These are phyloP conservation scores for Astropecten irregularis DNA, from an alignment of 53 echinoderm and acorn worm genomes.

Conservation along the genomic window DNA sequence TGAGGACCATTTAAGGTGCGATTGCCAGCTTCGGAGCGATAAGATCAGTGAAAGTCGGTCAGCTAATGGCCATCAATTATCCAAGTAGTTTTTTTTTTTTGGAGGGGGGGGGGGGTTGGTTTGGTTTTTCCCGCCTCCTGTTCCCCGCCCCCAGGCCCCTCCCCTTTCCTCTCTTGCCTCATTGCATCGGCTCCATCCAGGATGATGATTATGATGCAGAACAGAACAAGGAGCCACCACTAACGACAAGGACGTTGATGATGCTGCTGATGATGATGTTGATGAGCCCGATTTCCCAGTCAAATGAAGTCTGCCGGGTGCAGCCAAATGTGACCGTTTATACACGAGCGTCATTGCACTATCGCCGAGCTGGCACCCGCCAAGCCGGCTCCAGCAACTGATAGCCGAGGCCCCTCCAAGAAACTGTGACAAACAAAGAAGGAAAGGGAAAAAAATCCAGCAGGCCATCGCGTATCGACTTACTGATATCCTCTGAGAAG, in stretches of 20 bases:
- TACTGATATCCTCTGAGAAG: background rate
- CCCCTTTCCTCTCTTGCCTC: background rate
- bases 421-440: constrained; percentile 29
- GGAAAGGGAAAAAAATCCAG: background rate
- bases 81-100: background rate
- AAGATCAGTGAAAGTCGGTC: background rate
- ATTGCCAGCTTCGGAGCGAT: background rate
- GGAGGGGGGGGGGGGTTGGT: too few relatives aligned
- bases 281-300: constrained; percentile 7
- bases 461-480: constrained; percentile 40
- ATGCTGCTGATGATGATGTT: background rate
- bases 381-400: constrained; percentile 27
- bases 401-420: constrained; percentile 45
- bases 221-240: background rate
- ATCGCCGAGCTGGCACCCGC: background rate
- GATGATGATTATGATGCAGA: background rate
- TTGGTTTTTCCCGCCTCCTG: background rate
- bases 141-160: background rate
- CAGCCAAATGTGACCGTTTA: constrained; percentile 30
- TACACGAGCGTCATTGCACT: constrained; percentile 39
- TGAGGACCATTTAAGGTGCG: constrained; percentile 2
- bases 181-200: background rate
- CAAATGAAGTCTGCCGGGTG: background rate
- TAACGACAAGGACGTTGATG: too few relatives aligned
- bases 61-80: constrained; percentile 40